phyloP scores from a whole-genome alignment of 2,113 vertebrate species.

The Eurypyga helias region DNA sequence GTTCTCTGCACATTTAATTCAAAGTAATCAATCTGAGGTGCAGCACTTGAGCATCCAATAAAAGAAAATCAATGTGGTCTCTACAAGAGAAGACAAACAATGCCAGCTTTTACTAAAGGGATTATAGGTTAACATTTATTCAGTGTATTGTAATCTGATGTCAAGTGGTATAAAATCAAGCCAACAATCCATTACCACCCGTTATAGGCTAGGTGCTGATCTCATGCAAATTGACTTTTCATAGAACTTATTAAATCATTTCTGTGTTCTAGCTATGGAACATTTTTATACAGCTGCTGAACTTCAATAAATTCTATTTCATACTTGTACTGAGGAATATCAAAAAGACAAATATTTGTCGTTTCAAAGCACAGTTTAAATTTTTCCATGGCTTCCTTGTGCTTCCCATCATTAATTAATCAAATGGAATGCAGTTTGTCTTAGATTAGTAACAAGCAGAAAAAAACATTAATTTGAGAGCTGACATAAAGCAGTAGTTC shows the following conservation, averaged over 20 bases:
- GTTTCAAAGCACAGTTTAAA: constrained; percentile 55
- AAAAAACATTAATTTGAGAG: background rate
- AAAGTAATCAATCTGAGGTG: constrained; percentile 91
- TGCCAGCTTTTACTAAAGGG: constrained; percentile 86
- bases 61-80: constrained; percentile 90
- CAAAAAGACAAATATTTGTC: constrained; percentile 65
- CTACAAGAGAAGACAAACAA: constrained; percentile 90
- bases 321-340: constrained; percentile 35
- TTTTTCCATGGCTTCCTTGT: constrained; percentile 35
- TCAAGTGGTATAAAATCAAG: constrained; percentile 92
- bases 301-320: constrained; percentile 71
- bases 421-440: background rate
- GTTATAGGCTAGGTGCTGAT: constrained; percentile 89
- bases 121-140: constrained; percentile 98
- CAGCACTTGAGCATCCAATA: constrained; percentile 92
- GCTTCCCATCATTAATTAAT: constrained; percentile 47
- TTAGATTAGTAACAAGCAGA: constrained; percentile 5
- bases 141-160: constrained; percentile 87
- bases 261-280: constrained; percentile 73
- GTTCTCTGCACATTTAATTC: constrained; percentile 90
- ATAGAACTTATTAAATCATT: constrained; percentile 82
- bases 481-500: background rate
- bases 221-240: constrained; percentile 86
- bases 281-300: constrained; percentile 67
- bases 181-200: constrained; percentile 88